These are phyloP conservation scores for Melipona bicolor DNA, from an alignment of 2,888 invertebrate genomes.

Conservation along the genomic window DNA sequence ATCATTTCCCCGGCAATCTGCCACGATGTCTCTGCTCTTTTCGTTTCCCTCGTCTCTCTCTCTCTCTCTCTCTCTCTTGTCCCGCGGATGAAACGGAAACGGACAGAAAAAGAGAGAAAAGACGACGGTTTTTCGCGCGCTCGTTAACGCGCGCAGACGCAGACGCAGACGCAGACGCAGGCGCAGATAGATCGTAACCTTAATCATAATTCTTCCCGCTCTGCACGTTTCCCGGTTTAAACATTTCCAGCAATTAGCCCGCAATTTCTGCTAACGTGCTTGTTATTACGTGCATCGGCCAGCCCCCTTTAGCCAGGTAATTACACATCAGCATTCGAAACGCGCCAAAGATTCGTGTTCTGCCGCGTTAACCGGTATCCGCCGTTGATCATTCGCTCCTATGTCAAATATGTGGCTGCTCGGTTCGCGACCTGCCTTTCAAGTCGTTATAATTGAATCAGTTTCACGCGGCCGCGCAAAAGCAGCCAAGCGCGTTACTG, in stretches of 20 bases:
- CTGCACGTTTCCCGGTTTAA: conserved; percentile 2
- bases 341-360: conserved; percentile 49
- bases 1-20: conserved; percentile 33
- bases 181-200: conserved; percentile 3
- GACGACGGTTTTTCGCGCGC: neutral
- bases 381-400: conserved; percentile 60
- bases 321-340: conserved; percentile 51
- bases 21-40: conserved; percentile 20
- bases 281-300: conserved; percentile 49
- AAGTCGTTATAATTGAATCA: conserved; percentile 67
- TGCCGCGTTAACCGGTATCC: conserved; percentile 34
- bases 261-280: conserved; percentile 38
- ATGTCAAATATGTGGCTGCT: conserved; percentile 57
- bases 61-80: no score
- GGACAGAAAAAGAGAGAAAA: neutral
- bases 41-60: neutral
- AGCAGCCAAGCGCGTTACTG: neutral
- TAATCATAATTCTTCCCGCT: conserved; percentile 24
- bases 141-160: neutral
- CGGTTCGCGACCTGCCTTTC: conserved; percentile 57
- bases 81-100: neutral
- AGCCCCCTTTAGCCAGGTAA: conserved; percentile 53
- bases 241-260: conserved; percentile 52
- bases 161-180: no score
- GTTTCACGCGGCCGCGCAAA: conserved; percentile 48